Evolutionary conservation across 2,797 vertebrate species (phyloP), one percentile per base, ranked within the genome.

Genomic region (Paguma larvata): DNA sequence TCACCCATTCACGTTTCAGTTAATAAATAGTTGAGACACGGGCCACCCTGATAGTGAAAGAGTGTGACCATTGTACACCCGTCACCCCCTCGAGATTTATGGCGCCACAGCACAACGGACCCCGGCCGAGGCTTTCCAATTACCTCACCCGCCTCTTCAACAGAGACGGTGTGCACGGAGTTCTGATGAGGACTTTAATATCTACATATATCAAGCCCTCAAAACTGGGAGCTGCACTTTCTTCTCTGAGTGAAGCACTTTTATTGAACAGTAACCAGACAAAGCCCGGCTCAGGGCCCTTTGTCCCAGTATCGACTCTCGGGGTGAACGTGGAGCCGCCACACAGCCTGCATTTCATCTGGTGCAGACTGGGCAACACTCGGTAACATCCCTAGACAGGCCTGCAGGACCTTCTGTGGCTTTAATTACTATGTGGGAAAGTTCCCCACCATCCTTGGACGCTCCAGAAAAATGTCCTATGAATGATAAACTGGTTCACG

Each of bases 51-150:
- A 98, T 98, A 98, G 98, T 93, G 98, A 99, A 99, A 99, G 99
- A 99, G 99, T 98, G 98, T 97, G 88, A 96, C 99, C 99, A 99
- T 99, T 99, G 99, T 99, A 97, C 83, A 75, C 97, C 98, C 98
- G 98, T 99, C 98, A 99, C 98, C 98, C 97, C 98, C 98, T 98
- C 98, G 99, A 99, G 99, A 99, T 99, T 99, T 99, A 99, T 99
- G 99, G 99, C 98, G 98, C 97, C 98, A 98, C 98, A 98, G 99
- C 99, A 99, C 98, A 99, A 99, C 98, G 98, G 98, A 94, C 98
- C 98, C 98, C 98, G 97, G 98, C 99, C 99, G 96, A 95, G 98
- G 98, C 98, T 99, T 99, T 99, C 98, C 99, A 99, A 99, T 99
- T 99, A 99, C 99, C 99, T 99, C 98, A 98, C 98, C 98, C 98